Percentiles rank a stretch among this genome's conserved stretches.
Conservation (phyloP, 2,797 vertebrate species). For the Artibeus lituratus region DNA sequence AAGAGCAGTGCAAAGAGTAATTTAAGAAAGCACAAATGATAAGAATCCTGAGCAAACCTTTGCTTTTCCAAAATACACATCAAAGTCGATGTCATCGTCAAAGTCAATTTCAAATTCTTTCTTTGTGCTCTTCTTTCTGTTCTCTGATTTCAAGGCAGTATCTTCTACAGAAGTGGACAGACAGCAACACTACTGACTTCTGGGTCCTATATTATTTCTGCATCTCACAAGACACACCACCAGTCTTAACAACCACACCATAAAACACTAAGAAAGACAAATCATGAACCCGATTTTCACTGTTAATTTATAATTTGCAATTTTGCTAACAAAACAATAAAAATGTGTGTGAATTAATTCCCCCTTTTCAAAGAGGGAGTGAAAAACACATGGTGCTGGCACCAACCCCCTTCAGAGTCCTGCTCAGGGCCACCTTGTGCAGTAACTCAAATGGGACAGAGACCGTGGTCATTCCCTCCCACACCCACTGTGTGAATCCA, state of each 20-base stretch:
- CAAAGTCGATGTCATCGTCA: conserved; percentile 88
- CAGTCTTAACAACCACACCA: neutral
- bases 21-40: neutral
- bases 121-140: conserved; percentile 85
- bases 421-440: neutral
- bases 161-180: conserved; percentile 55
- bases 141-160: neutral
- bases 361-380: neutral
- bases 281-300: neutral
- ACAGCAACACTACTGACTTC: neutral
- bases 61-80: conserved; percentile 86
- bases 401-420: neutral
- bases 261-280: neutral
- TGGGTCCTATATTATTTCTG: neutral
- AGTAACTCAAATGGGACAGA: accelerated
- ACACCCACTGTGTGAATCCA: neutral
- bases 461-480: neutral
- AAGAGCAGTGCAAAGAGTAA: neutral
- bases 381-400: neutral
- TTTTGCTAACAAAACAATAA: neutral
- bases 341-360: neutral
- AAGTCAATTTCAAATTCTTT: conserved; percentile 91
- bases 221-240: neutral
- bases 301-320: neutral
- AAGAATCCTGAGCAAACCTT: conserved; percentile 83